Evolutionary conservation across 2,113 vertebrate genomes (phyloP).

Genomic region (Athene cunicularia): DNA sequence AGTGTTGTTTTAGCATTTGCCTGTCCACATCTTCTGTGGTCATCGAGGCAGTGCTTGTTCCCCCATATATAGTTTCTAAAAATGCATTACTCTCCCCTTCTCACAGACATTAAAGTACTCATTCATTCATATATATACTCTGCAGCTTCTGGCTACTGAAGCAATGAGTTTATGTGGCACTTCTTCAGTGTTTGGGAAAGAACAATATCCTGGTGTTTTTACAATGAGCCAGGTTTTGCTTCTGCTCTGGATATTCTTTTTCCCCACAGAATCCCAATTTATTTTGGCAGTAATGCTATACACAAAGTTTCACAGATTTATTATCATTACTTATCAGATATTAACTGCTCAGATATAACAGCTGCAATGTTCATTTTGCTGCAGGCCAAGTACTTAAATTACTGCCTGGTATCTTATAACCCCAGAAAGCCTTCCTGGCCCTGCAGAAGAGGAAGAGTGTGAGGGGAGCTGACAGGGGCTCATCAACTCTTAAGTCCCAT

Average conservation of each 20-base stretch:
- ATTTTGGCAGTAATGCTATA: neutral
- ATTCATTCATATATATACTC: neutral
- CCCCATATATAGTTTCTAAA: neutral
- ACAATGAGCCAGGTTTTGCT: neutral
- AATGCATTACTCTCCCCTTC: neutral
- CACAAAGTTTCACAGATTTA: neutral
- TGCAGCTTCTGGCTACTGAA: neutral
- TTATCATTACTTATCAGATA: neutral
- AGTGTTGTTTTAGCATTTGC: neutral
- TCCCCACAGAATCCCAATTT: neutral
- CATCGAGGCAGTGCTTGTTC: neutral
- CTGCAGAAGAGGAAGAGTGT: neutral
- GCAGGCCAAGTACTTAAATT: neutral
- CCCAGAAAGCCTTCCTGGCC: neutral
- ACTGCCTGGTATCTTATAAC: neutral
- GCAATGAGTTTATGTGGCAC: neutral
- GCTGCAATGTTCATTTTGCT: neutral
- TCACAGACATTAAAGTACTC: neutral
- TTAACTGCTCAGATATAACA: neutral
- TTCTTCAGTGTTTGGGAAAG: neutral
- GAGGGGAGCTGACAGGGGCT: rapidly evolving
- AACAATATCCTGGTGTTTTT: neutral
- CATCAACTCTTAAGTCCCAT: neutral
- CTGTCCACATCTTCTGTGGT: neutral
- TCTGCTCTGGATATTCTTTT: neutral